Evolutionary conservation across 2,113 vertebrate species (phyloP).

Genomic region (Gulo gulo): DNA sequence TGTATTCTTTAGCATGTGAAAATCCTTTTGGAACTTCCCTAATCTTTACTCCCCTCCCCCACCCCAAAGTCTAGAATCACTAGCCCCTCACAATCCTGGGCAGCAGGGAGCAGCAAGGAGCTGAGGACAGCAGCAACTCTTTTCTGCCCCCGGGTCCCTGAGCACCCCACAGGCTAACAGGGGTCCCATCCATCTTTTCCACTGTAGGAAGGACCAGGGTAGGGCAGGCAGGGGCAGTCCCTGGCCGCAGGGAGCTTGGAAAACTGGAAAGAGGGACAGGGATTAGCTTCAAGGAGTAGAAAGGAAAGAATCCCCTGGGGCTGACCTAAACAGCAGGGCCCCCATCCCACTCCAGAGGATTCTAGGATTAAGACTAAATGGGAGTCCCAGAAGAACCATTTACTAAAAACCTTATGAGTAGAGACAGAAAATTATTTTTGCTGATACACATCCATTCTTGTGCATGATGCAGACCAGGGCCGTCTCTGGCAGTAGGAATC

Average conservation of each 20-base stretch:
- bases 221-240: neutral
- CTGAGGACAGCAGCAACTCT: neutral
- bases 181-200: neutral
- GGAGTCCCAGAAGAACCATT: no score
- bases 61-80: no score
- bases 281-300: neutral
- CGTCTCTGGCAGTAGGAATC: neutral
- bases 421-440: neutral
- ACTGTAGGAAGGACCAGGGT: neutral
- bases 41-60: no score
- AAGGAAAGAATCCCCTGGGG: neutral
- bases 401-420: no score
- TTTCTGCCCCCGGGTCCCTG: neutral
- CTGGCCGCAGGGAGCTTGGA: neutral
- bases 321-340: neutral
- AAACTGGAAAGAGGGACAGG: neutral
- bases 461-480: neutral
- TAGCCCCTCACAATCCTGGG: no score
- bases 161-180: neutral
- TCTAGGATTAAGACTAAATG: no score
- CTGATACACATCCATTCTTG: neutral
- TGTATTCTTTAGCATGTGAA: no score
- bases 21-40: no score
- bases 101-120: no score
- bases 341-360: no score